Base-by-base conservation (phyloP, 35 echinoderm and acorn worm species). In the Apostichopus japonicus region DNA sequence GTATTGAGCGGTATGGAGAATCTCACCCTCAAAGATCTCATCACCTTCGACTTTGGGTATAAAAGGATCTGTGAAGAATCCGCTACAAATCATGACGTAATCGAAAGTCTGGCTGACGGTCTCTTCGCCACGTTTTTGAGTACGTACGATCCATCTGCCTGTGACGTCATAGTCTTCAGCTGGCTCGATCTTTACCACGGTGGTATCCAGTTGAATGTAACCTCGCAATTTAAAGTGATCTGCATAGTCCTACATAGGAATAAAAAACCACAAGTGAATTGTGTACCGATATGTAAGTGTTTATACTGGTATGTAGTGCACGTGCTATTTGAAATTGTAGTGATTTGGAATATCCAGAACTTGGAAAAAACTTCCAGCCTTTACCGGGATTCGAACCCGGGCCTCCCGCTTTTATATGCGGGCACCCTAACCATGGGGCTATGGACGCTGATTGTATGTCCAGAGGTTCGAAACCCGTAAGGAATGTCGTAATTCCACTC, bases 1-100 rank as follows among this genome's bases (percentile, higher is more conserved):
- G 51, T 81, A 78, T 53, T 94, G 93, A 15, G 58, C 55, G 1
- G 63, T 75, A 71, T 94, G 93, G n/a, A 94, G 76, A 10, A 91
- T 92, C 19, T 82, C 54, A 61, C 93, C 93, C 53, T 80, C 52
- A 77, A 94, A 94, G 3, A 19, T 10, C 7, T 94, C 93, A 58
- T 78, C 51, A 79, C 93, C 93, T n/a, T 90, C 90, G 55, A 78
- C 65, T 19, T 63, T 19, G 8, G 93, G 88, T 11, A 86, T 21
- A 25, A 72, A 1, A 0, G 87, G 76, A 16, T 79, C 70, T 13
- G 56, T 22, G 55, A 92, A 94, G n/a, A 51, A 51, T 51, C 93
- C 93, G n/a, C 24, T 77, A 57, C 88, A 94, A 14, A 94, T 78
- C 93, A 94, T 84, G 22, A 94, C 90, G 5, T 10, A 65, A 24